A percentile compares a stretch with the other conserved stretches of the same genome.
These are phyloP conservation scores for Cyphomyrus discorhynchus DNA, from an alignment of 2,113 vertebrate species.

Conservation along the genomic window DNA sequence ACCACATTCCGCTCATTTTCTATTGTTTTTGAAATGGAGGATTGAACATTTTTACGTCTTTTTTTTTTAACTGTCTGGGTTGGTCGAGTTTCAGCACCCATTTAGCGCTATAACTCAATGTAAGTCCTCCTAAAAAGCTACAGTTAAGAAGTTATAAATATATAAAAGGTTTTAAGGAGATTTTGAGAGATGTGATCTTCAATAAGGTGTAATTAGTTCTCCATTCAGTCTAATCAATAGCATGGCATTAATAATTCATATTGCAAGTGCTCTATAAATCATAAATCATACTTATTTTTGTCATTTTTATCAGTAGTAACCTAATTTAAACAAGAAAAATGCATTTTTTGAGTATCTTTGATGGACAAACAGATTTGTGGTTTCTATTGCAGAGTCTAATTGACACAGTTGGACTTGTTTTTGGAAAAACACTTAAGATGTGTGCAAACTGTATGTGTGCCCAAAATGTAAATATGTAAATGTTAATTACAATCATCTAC, in stretches of 20 bases:
- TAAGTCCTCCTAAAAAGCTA: background rate
- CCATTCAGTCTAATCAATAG: background rate
- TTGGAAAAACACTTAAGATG: background rate
- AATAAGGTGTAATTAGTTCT: background rate
- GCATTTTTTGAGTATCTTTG: background rate
- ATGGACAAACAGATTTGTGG: background rate
- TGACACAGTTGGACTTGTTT: background rate
- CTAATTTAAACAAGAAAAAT: background rate
- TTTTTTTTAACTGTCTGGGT: background rate
- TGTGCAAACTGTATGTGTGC: background rate
- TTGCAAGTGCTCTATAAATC: background rate
- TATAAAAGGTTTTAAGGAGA: background rate
- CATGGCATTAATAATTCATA: background rate
- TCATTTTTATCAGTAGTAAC: background rate
- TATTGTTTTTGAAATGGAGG: background rate
- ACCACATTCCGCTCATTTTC: background rate
- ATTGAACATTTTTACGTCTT: background rate
- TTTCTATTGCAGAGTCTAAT: background rate
- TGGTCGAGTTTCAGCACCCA: background rate
- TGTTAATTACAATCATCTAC: background rate
- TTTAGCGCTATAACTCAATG: background rate
- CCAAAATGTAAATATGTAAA: background rate
- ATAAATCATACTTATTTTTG: background rate
- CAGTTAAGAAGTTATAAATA: background rate
- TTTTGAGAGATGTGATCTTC: background rate